These are phyloP conservation scores for Halyomorpha halys DNA, from an alignment of 1,140 invertebrate genomes.

Conservation along the genomic window DNA sequence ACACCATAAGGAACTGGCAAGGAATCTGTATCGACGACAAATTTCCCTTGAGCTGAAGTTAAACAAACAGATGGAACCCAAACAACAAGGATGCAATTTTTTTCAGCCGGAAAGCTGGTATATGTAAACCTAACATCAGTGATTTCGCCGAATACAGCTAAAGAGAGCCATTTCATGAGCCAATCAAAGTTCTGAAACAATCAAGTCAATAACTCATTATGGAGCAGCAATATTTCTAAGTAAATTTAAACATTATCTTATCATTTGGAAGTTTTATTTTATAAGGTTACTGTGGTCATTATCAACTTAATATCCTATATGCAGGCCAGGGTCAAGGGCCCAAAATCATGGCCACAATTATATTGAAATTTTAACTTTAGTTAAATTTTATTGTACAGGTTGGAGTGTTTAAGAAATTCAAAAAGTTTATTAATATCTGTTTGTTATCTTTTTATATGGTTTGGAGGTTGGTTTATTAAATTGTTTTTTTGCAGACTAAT, in stretches of 20 bases:
- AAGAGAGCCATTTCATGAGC: conserved; percentile 25
- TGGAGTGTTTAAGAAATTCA: too few species aligned
- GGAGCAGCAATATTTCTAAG: background rate
- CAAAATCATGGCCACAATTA: too few species aligned
- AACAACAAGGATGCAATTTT: background rate
- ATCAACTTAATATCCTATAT: too few species aligned
- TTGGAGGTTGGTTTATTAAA: too few species aligned
- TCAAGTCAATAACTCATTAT: background rate
- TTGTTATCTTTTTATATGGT: too few species aligned
- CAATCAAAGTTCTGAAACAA: conserved; percentile 15
- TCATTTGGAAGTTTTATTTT: too few species aligned
- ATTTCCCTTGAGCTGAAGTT: conserved; percentile 22
- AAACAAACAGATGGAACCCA: conserved; percentile 19
- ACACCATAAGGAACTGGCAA: conserved; percentile 19
- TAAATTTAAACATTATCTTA: background rate
- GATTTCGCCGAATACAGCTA: conserved; percentile 22
- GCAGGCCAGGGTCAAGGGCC: too few species aligned
- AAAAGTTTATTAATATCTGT: too few species aligned
- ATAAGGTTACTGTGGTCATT: too few species aligned
- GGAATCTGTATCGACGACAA: conserved; percentile 17
- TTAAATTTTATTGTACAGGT: too few species aligned
- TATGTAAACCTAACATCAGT: conserved; percentile 15
- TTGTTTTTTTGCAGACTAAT: too few species aligned
- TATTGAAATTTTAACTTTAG: too few species aligned
- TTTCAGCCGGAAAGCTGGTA: background rate